Percentiles rank a stretch among this genome's conserved stretches.
Evolutionary conservation across 2,888 invertebrate species (phyloP).

Genomic region (Augiades crinisus): DNA sequence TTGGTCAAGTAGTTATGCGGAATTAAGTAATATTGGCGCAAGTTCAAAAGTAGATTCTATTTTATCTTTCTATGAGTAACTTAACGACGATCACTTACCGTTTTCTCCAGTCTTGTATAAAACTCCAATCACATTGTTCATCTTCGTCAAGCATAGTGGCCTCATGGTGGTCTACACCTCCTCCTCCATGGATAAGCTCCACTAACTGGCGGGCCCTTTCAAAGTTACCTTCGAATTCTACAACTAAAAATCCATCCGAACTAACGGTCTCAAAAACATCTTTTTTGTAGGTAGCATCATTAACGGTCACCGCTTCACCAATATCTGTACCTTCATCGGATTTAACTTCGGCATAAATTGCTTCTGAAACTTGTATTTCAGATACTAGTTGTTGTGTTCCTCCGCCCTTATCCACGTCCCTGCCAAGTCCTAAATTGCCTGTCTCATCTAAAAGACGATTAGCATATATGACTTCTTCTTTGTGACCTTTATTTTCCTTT

Average conservation of each 20-base stretch:
- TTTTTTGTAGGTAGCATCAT: constrained; percentile 69
- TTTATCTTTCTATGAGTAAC: not conserved
- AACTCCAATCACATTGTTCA: constrained; percentile 86
- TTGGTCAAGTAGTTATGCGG: constrained; percentile 24
- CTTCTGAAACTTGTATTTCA: constrained; percentile 68
- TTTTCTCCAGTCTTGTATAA: constrained; percentile 87
- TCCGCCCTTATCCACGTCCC: constrained; percentile 59
- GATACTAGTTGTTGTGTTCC: constrained; percentile 55
- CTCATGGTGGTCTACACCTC: constrained; percentile 66
- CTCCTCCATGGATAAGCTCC: constrained; percentile 76
- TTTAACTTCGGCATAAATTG: constrained; percentile 69
- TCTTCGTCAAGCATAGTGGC: constrained; percentile 71
- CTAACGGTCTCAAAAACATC: constrained; percentile 64
- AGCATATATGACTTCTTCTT: constrained; percentile 71
- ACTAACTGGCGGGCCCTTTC: constrained; percentile 83
- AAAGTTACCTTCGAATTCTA: constrained; percentile 83
- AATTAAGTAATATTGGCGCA: constrained; percentile 1
- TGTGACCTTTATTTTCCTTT: constrained; percentile 47
- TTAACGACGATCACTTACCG: constrained; percentile 76
- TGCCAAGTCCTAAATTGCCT: constrained; percentile 52
- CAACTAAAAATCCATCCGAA: constrained; percentile 81
- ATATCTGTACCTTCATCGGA: constrained; percentile 44
- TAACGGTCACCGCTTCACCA: constrained; percentile 53
- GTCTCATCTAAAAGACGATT: constrained; percentile 63
- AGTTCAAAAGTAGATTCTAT: not conserved